These are phyloP conservation scores for Tenrec ecaudatus DNA, from an alignment of 2,113 vertebrate genomes.

Conservation along the genomic window DNA sequence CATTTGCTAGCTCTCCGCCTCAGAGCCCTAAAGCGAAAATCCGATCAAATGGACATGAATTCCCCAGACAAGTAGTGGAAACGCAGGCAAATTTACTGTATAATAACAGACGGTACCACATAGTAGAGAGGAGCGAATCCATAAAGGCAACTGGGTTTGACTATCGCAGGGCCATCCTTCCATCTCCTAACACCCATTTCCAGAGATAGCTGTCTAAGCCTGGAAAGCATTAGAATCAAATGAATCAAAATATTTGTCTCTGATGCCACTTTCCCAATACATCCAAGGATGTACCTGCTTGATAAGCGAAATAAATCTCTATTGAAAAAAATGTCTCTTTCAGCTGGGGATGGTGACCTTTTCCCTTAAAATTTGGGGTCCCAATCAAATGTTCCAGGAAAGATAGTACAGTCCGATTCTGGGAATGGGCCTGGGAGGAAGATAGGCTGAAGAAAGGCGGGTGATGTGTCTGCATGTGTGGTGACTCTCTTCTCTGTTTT, in stretches of 20 bases:
- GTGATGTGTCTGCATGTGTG: fast-evolving
- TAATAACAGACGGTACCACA: fast-evolving
- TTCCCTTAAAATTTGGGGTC: background rate
- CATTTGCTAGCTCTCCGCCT: too few species aligned
- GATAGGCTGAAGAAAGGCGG: background rate
- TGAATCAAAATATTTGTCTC: conserved; percentile 4
- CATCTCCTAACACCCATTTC: background rate
- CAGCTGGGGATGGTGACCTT: background rate
- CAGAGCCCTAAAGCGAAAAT: background rate
- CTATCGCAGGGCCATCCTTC: background rate
- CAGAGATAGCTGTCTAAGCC: too few species aligned
- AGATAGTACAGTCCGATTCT: background rate
- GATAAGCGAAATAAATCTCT: background rate
- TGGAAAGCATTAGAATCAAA: background rate
- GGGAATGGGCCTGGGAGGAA: background rate
- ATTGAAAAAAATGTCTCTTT: background rate
- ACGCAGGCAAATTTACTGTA: background rate
- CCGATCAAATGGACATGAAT: background rate
- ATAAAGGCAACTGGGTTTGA: background rate
- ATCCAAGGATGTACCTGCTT: background rate
- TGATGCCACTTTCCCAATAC: background rate
- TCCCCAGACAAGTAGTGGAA: background rate
- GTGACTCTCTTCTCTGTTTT: conserved; percentile 77
- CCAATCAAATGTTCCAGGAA: conserved; percentile 7
- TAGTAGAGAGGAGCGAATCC: background rate